phyloP scores from a whole-genome alignment of 2,113 vertebrate species.

The Phoxinus phoxinus region DNA sequence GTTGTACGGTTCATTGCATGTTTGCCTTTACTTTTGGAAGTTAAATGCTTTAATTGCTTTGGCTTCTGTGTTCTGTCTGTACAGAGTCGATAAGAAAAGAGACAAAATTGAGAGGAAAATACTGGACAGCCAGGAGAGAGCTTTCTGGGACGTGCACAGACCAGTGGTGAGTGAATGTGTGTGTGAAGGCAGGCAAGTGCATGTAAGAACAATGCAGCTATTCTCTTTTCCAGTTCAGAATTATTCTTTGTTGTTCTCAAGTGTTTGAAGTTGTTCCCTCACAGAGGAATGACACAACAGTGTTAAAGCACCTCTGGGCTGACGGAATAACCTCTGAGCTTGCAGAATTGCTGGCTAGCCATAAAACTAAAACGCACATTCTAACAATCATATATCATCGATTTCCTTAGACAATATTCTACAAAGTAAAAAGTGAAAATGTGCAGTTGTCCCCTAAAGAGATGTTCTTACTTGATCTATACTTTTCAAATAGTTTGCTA shows the following conservation, averaged over 20 bases:
- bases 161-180: slow-evolving; percentile 85
- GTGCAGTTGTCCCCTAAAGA: background rate
- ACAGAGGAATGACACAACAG: background rate
- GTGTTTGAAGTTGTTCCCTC: slow-evolving; percentile 29
- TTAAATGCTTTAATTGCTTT: slow-evolving; percentile 18
- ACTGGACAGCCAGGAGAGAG: slow-evolving; percentile 96
- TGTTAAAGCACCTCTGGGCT: background rate
- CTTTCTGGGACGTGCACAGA: slow-evolving; percentile 97
- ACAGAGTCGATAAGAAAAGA: slow-evolving; percentile 96
- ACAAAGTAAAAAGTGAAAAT: background rate
- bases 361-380: slow-evolving; percentile 4
- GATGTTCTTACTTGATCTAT: background rate
- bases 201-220: slow-evolving; percentile 28
- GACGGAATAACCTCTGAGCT: slow-evolving; percentile 17
- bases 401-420: background rate
- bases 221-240: slow-evolving; percentile 31
- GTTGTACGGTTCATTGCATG: slow-evolving; percentile 1
- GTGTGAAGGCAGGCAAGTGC: background rate
- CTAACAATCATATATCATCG: background rate
- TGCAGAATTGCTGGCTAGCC: background rate
- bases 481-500: background rate
- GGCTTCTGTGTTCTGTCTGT: slow-evolving; percentile 3
- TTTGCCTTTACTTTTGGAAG: background rate
- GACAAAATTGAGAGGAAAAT: slow-evolving; percentile 99
- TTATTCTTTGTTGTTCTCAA: slow-evolving; percentile 26